A percentile compares a stretch with the other conserved stretches of the same genome.
Evolutionary conservation across 2,888 invertebrate species (phyloP).

Genomic region (Teinopalpus imperialis): DNA sequence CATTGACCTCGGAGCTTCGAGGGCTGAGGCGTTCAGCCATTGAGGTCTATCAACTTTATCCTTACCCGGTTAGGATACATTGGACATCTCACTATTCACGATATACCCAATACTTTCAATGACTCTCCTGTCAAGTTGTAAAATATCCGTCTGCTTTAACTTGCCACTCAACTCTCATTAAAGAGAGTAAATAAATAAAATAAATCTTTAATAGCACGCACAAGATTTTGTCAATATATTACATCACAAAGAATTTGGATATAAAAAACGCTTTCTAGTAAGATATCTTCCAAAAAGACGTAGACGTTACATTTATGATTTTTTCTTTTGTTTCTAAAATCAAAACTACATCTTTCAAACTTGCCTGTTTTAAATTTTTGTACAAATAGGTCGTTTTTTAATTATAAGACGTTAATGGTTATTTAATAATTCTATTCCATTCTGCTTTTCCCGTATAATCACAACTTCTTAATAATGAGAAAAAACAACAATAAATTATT

Average conservation of each 20-base stretch:
- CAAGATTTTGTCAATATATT: constrained; percentile 77
- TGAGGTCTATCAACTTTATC: constrained; percentile 78
- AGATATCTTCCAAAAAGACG: constrained; percentile 76
- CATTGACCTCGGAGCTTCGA: constrained; percentile 91
- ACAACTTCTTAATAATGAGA: too few relatives aligned
- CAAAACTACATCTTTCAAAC: constrained; percentile 54
- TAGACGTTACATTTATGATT: constrained; percentile 73
- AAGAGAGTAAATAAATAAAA: constrained; percentile 62
- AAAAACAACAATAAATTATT: too few relatives aligned
- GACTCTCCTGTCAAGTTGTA: constrained; percentile 68
- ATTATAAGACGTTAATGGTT: too few relatives aligned
- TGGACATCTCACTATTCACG: constrained; percentile 77
- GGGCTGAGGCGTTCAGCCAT: constrained; percentile 89
- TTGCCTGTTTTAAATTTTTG: constrained; percentile 40
- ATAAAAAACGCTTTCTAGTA: constrained; percentile 78
- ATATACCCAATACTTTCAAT: constrained; percentile 65
- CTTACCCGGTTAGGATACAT: constrained; percentile 81
- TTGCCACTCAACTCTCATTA: constrained; percentile 69
- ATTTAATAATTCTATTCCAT: too few relatives aligned
- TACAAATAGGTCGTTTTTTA: constrained; percentile 18
- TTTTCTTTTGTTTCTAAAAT: constrained; percentile 78
- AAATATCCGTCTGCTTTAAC: constrained; percentile 52
- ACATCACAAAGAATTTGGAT: constrained; percentile 82
- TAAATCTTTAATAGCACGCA: constrained; percentile 65
- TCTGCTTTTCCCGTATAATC: too few relatives aligned